Conservation (phyloP, 2,113 vertebrate genomes). For the Hipposideros armiger region DNA sequence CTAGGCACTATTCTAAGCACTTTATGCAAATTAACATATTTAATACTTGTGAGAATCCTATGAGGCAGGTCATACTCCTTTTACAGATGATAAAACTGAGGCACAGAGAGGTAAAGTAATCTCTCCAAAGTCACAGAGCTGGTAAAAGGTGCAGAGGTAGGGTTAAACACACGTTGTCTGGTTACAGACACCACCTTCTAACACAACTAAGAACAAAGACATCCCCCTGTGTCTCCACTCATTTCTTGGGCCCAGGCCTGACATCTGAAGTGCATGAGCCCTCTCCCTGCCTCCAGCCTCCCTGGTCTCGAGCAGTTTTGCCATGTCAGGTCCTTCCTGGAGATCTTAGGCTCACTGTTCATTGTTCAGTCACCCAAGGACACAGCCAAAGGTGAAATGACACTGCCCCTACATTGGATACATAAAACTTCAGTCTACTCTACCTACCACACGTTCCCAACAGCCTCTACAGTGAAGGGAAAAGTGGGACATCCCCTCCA, state of each 20-base stretch:
- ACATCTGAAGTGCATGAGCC: background rate
- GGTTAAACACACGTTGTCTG: background rate
- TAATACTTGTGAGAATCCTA: background rate
- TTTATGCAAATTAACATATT: background rate
- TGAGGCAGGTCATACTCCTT: background rate
- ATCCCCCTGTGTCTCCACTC: background rate
- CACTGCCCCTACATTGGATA: background rate
- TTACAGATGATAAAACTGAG: background rate
- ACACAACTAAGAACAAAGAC: background rate
- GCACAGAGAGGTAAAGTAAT: background rate
- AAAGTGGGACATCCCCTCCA: background rate
- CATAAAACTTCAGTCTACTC: background rate
- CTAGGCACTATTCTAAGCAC: background rate
- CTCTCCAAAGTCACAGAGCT: background rate
- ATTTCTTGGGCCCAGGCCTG: background rate
- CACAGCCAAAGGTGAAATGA: background rate
- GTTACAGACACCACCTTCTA: background rate
- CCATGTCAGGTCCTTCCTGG: background rate
- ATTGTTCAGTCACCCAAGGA: background rate
- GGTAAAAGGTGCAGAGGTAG: background rate
- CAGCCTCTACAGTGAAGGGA: background rate
- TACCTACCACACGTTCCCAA: background rate
- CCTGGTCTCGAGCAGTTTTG: background rate
- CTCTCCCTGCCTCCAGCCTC: background rate
- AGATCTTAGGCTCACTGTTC: background rate